These are phyloP conservation scores for Fragum whitleyi DNA, from an alignment of 2,888 invertebrate genomes.

Conservation along the genomic window DNA sequence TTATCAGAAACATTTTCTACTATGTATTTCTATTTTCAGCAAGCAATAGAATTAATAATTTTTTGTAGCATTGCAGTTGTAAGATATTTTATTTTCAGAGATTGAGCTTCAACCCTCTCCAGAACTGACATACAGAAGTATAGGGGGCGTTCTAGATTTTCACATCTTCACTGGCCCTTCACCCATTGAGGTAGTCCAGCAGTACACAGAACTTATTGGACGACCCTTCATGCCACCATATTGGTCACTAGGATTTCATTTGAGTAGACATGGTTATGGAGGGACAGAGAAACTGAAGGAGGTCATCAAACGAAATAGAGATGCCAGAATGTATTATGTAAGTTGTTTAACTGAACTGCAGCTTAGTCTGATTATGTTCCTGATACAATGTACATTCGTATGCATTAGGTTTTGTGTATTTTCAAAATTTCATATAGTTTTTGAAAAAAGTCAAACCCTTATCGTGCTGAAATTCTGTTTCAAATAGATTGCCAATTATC, in stretches of 20 bases:
- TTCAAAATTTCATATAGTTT: too few relatives aligned
- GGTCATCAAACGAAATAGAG: slow-evolving; percentile 70
- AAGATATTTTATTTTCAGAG: too few relatives aligned
- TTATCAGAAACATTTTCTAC: too few relatives aligned
- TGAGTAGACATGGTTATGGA: slow-evolving; percentile 88
- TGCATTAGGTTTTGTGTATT: too few relatives aligned
- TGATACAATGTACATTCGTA: too few relatives aligned
- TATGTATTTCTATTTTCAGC: too few relatives aligned
- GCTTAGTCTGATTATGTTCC: too few relatives aligned
- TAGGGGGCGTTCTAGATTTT: slow-evolving; percentile 92
- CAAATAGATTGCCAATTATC: too few relatives aligned
- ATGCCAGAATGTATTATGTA: slow-evolving; percentile 76
- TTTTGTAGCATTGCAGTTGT: too few relatives aligned
- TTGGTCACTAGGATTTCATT: slow-evolving; percentile 94
- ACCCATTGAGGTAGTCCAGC: slow-evolving; percentile 87
- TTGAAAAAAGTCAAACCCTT: too few relatives aligned
- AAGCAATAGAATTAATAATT: too few relatives aligned
- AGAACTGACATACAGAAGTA: slow-evolving; percentile 92
- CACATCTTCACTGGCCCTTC: slow-evolving; percentile 91
- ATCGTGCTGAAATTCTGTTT: too few relatives aligned
- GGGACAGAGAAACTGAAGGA: slow-evolving; percentile 67
- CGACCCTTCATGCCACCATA: slow-evolving; percentile 85
- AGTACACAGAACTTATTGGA: slow-evolving; percentile 79
- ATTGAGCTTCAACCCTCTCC: slow-evolving; percentile 88
- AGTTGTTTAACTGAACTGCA: not conserved